Percentiles rank a stretch among this genome's conserved stretches.
These are phyloP conservation scores for Natator depressus DNA, from an alignment of 2,113 vertebrate species.

Conservation along the genomic window DNA sequence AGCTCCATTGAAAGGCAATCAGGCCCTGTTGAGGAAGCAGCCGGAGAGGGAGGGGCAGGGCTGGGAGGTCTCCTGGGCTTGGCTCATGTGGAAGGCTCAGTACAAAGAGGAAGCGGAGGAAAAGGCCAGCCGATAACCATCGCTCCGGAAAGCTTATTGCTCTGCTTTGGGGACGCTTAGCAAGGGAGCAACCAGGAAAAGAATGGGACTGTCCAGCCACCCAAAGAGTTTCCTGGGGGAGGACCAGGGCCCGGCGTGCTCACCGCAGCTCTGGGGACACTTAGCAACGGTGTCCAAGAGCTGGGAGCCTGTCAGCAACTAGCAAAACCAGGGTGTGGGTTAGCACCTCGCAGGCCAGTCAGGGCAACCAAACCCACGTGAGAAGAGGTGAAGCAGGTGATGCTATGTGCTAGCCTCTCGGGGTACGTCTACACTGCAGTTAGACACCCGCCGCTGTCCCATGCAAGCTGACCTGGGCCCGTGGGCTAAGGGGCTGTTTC, in stretches of 20 bases:
- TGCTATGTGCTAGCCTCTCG: too few species aligned
- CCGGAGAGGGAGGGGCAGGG: background rate
- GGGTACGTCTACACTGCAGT: background rate
- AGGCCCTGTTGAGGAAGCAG: conserved; percentile 43
- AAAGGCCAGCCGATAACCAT: conserved; percentile 75
- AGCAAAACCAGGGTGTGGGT: background rate
- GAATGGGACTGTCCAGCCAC: conserved; percentile 65
- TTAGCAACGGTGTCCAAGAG: conserved; percentile 71
- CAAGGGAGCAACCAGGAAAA: conserved; percentile 42
- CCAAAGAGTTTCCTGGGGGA: conserved; percentile 35
- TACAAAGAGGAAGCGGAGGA: conserved; percentile 71
- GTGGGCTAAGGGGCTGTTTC: too few species aligned
- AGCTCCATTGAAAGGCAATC: conserved; percentile 77
- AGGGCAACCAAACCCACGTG: accelerated
- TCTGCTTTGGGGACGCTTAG: conserved; percentile 22
- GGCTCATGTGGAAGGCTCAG: conserved; percentile 47
- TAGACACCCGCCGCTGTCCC: background rate
- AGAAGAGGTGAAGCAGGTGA: too few species aligned
- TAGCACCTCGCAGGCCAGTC: accelerated
- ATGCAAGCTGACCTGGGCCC: background rate
- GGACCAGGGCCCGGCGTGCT: conserved; percentile 11
- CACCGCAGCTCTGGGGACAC: conserved; percentile 20
- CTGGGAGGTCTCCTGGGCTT: conserved; percentile 47
- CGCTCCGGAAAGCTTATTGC: conserved; percentile 79
- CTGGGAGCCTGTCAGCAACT: conserved; percentile 14